A percentile compares a stretch with the other conserved stretches of the same genome.
These are phyloP conservation scores for Tipula vernalis DNA, from an alignment of 2,888 invertebrate genomes.

Conservation along the genomic window DNA sequence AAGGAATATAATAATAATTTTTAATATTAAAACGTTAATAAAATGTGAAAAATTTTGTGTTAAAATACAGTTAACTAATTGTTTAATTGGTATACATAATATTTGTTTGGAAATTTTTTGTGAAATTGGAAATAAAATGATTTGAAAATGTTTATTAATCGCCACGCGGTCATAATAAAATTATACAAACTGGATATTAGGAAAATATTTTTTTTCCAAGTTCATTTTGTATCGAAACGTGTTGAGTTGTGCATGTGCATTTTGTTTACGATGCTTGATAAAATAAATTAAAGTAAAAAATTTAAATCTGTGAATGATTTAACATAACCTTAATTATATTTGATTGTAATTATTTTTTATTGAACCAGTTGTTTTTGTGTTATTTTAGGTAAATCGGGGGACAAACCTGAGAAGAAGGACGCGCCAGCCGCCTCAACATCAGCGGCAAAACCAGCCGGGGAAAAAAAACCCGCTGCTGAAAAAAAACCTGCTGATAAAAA, in stretches of 20 bases:
- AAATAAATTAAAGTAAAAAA: background rate
- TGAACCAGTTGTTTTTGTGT: background rate
- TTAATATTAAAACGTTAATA: constrained; percentile 15
- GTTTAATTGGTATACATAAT: background rate
- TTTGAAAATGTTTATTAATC: constrained; percentile 14
- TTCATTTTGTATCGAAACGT: background rate
- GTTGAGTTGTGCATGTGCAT: background rate
- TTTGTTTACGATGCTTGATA: background rate
- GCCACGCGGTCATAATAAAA: constrained; percentile 27
- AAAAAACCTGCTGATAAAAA: constrained; percentile 24
- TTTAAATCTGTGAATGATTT: background rate
- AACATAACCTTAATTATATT: background rate
- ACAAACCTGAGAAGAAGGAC: constrained; percentile 22
- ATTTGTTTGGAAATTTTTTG: constrained; percentile 9
- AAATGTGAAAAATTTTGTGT: constrained; percentile 16
- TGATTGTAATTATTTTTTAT: background rate
- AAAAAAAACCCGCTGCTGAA: constrained; percentile 27
- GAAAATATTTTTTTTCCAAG: background rate
- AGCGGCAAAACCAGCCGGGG: constrained; percentile 15
- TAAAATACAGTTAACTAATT: background rate
- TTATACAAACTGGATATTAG: constrained; percentile 6
- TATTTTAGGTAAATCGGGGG: constrained; percentile 10
- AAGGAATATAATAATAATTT: constrained; percentile 31
- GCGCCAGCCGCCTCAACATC: constrained; percentile 31
- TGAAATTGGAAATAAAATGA: constrained; percentile 8